phyloP scores from a whole-genome alignment of 2,888 invertebrate genomes.

The Synanthedon myopaeformis region DNA sequence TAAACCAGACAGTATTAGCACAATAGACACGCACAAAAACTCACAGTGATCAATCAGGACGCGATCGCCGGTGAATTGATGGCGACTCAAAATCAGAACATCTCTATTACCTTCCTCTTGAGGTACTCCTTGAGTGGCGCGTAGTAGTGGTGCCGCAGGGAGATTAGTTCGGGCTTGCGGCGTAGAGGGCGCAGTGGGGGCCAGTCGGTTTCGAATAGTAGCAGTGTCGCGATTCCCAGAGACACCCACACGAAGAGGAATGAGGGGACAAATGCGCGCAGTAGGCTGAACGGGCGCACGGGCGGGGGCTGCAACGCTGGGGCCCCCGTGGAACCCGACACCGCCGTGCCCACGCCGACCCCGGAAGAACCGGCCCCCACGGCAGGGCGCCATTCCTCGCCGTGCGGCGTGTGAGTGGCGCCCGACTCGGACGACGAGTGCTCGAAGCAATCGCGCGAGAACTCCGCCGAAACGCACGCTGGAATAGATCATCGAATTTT shows the following conservation, averaged over 20 bases:
- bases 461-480: conserved; percentile 44
- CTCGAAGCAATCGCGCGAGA: conserved; percentile 81
- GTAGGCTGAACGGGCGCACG: conserved; percentile 66
- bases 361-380: conserved; percentile 4
- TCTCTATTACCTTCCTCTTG: conserved; percentile 71
- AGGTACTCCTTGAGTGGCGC: conserved; percentile 85
- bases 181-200: conserved; percentile 76
- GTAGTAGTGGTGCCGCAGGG: conserved; percentile 84
- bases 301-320: conserved; percentile 27
- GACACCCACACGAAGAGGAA: conserved; percentile 79
- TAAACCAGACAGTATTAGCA: no score
- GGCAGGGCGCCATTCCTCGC: conserved; percentile 6
- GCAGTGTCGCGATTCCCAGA: conserved; percentile 75
- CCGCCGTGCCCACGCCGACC: conserved; percentile 7
- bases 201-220: conserved; percentile 84
- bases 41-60: no score
- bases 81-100: conserved; percentile 67
- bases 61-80: neutral
- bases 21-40: no score
- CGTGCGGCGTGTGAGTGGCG: conserved; percentile 52
- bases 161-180: conserved; percentile 81
- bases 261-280: conserved; percentile 82
- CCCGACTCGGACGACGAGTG: conserved; percentile 86
- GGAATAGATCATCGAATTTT: neutral
- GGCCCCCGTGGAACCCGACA: conserved; percentile 7